These are phyloP conservation scores for Patiria miniata DNA, from an alignment of 35 echinoderm and acorn worm genomes.

Conservation along the genomic window DNA sequence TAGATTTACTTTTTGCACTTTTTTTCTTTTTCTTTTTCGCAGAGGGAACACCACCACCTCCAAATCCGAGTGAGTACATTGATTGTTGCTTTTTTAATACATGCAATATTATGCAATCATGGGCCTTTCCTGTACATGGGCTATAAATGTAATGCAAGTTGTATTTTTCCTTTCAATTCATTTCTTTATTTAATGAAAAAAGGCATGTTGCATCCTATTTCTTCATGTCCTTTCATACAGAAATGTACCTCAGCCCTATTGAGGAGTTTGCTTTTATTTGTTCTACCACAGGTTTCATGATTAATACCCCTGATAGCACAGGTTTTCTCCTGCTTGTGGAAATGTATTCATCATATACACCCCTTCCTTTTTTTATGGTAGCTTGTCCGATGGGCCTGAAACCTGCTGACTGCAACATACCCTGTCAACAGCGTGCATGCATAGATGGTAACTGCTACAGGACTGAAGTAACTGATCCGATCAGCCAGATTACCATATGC, in stretches of 20 bases:
- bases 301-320: too few relatives aligned
- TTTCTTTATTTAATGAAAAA: background rate
- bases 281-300: too few relatives aligned
- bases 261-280: too few relatives aligned
- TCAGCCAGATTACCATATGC: background rate
- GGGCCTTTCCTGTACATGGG: background rate
- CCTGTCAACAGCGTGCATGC: background rate
- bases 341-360: too few relatives aligned
- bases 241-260: background rate
- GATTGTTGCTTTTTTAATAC: slow-evolving; percentile 1
- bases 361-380: too few relatives aligned
- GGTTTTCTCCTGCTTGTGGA: too few relatives aligned
- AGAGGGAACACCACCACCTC: background rate
- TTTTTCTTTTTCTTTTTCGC: background rate
- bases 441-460: background rate
- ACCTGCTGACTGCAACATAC: background rate
- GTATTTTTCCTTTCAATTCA: background rate
- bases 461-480: background rate
- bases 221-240: background rate
- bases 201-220: background rate
- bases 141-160: background rate
- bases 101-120: background rate
- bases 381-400: background rate
- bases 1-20: too few relatives aligned
- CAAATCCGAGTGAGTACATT: background rate